Conservation (phyloP, 2,888 invertebrate genomes). For the Malthinus seriepunctatus region DNA sequence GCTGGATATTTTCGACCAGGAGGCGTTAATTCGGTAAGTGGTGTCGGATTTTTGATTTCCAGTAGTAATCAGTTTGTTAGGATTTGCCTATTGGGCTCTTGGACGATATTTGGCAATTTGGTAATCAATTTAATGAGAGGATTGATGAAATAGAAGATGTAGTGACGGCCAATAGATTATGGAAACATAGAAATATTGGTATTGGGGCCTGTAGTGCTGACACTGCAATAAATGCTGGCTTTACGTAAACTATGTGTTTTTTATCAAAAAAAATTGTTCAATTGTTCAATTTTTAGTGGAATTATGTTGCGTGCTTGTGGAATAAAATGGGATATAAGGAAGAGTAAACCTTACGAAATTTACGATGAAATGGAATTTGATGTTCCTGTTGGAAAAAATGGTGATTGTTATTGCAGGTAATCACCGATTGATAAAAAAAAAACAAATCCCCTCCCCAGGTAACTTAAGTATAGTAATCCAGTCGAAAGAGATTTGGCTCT, state of each 20-base stretch:
- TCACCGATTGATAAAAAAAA: too few relatives aligned
- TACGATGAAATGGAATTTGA: conserved; percentile 85
- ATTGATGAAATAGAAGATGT: conserved; percentile 85
- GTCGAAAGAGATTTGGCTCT: too few relatives aligned
- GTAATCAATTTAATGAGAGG: conserved; percentile 69
- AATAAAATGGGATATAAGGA: conserved; percentile 86
- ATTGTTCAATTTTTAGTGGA: conserved; percentile 56
- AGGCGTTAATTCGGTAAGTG: conserved; percentile 67
- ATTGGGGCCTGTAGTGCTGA: conserved; percentile 74
- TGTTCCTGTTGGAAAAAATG: conserved; percentile 77
- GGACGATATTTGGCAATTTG: conserved; percentile 78
- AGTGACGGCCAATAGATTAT: conserved; percentile 75
- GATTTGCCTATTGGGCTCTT: conserved; percentile 76
- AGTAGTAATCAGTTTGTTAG: conserved; percentile 37
- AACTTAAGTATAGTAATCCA: too few relatives aligned
- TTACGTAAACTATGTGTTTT: conserved; percentile 52
- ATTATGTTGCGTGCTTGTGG: conserved; percentile 81
- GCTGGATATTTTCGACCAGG: conserved; percentile 82
- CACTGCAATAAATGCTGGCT: conserved; percentile 77
- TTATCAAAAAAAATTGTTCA: too few relatives aligned
- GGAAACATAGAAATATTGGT: conserved; percentile 70
- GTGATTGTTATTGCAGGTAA: conserved; percentile 82
- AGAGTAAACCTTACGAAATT: conserved; percentile 81
- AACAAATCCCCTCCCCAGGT: too few relatives aligned
- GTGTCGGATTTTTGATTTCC: background rate